Base-by-base conservation (phyloP, 2,113 vertebrate genomes). In the Megaleporinus macrocephalus region DNA sequence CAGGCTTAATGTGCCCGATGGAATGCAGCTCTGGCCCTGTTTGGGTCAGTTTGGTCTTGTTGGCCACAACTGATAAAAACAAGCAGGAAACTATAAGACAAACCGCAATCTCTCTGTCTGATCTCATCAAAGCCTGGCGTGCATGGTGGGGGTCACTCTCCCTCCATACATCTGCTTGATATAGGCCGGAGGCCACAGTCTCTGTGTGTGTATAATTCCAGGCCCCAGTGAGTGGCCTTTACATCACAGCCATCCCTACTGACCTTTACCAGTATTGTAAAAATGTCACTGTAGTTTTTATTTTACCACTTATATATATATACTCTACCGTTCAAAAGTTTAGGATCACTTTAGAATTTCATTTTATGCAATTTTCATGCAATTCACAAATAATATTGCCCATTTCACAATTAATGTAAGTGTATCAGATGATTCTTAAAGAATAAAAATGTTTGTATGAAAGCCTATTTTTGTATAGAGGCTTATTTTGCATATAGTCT, bases 21-120 rank as follows among this genome's bases (percentile, higher is more conserved):
- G 79, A 49, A 62, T 22, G 59, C 44, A 13, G 7, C 72, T 61
- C n/a, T 27, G 20, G 27, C 51, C 24, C 62, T 53, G 55, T 72
- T 24, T 27, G 65, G 69, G 44, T 10, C 51, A 41, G 24, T 51
- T 53, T 29, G 65, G 77, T 57, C 63, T n/a, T 55, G 47, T n/a
- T 55, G 47, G 3, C 36, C 22, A 44, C 11, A 5, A 15, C 53
- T 14, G 33, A 82, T 62, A 82, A 70, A 16, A n/a, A 33, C 53
- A 30, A n/a, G n/a, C 68, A 78, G 68, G 81, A 78, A 78, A 57
- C 57, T 41, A 63, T 41, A 65, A 29, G 47, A 65, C 51, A 30
- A 27, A 36, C 55, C 47, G 27, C 26, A 30, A 55, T 73, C 71
- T 71, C n/a, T 57, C 24, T 33, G 69, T 62, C 13, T 20, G 26